Base-by-base conservation (phyloP, 2,888 invertebrate species). In the Melinaea menophilus region DNA sequence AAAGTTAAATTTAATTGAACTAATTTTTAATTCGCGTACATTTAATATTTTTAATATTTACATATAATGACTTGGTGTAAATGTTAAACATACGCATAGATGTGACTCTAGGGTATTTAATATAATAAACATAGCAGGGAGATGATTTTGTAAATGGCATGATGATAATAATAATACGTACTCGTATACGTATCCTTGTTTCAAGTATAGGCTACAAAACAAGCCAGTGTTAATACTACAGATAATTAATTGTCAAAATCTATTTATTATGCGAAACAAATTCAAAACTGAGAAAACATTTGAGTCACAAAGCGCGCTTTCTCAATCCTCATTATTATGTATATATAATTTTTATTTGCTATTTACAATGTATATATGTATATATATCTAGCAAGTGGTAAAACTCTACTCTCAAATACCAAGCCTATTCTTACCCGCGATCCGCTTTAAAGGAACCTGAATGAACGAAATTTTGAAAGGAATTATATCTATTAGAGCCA, bases 391-490 rank as follows among this genome's bases (percentile, higher is more conserved):
- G 61, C 63, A 61, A 59, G 60, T 66, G 34, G 31, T 56, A 56
- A 46, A 59, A 31, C 31, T 5, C 51, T 51, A 51, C 51, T 59
- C 51, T 62, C 46, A 58, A 48, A 58, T 48, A 57, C 57, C 59
- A 57, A 67, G 64, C 66, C 59, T 62, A 66, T 5, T 69, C 76
- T 76, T 73, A 78, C 78, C 77, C 59, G 70, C 22, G 45, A 58
- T 70, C 71, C 73, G 60, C 64, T 61, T 69, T 59, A 65, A 59
- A 61, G 67, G 64, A 73, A 73, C 74, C 73, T 74, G 73, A 73
- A 71, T 72, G 69, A 74, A 71, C 59, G 54, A 67, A 74, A 72
- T 72, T 70, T 62, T 5, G 62, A 65, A 67, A 65, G 41, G 56
- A 56, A 57, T 11, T 22, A 64, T 13, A 54, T 60, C 60, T 37